Evolutionary conservation across 2,797 vertebrate genomes (phyloP).

Genomic region (Denticeps clupeoides): DNA sequence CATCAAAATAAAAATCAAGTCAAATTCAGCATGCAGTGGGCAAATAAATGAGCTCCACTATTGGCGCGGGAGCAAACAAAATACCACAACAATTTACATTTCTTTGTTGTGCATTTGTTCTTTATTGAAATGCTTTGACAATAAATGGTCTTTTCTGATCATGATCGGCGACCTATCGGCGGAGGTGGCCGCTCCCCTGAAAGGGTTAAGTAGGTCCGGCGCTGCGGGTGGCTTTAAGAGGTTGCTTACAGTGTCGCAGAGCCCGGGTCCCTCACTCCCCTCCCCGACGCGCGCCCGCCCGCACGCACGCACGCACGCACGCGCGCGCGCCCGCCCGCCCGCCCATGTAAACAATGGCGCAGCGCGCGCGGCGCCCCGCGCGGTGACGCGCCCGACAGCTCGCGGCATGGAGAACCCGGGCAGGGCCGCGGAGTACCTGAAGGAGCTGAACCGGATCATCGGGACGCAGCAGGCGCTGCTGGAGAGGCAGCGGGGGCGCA

Average conservation of each 20-base stretch:
- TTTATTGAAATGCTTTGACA: not conserved
- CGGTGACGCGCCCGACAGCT: not conserved
- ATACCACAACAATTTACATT: no score
- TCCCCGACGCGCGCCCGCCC: slow-evolving; percentile 10
- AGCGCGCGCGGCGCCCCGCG: slow-evolving; percentile 40
- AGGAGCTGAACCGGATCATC: slow-evolving; percentile 89
- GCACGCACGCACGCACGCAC: no score
- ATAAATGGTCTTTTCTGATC: not conserved
- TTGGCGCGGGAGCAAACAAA: no score
- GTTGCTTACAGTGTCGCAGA: slow-evolving; percentile 19
- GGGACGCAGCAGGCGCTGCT: slow-evolving; percentile 89
- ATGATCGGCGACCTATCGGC: not conserved
- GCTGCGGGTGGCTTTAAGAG: slow-evolving; percentile 8
- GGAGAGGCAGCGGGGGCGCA: slow-evolving; percentile 76
- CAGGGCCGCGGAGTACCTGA: slow-evolving; percentile 79
- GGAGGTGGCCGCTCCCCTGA: not conserved
- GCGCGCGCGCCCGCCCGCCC: slow-evolving; percentile 14
- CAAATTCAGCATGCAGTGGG: no score
- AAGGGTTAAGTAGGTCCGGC: slow-evolving; percentile 17
- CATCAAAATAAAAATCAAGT: no score
- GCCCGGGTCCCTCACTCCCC: slow-evolving; percentile 7
- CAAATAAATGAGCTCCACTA: no score
- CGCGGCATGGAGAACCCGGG: slow-evolving; percentile 62
- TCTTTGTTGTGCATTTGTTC: not conserved
- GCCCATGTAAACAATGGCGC: slow-evolving; percentile 44